phyloP scores from a whole-genome alignment of 2,888 invertebrate genomes.

The Lycophotia porphyrea region DNA sequence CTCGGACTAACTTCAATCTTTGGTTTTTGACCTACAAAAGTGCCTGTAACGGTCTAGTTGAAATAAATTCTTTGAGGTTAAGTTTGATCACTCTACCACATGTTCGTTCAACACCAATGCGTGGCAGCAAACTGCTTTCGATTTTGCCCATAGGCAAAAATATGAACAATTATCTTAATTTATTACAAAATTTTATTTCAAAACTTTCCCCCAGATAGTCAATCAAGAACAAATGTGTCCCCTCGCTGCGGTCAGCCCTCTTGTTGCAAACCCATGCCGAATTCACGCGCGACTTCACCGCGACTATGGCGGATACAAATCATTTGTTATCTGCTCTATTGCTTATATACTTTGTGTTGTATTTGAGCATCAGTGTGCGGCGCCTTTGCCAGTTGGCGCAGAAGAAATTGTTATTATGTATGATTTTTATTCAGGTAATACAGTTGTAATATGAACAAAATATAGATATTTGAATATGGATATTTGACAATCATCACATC shows the following conservation, averaged over 20 bases:
- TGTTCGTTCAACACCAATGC: background rate
- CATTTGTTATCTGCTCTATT: slow-evolving; percentile 75
- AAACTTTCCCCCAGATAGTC: slow-evolving; percentile 53
- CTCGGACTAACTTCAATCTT: too few relatives aligned
- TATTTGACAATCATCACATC: background rate
- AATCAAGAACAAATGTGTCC: slow-evolving; percentile 57
- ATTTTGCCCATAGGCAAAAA: background rate
- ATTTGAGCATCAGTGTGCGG: slow-evolving; percentile 61
- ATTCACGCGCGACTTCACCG: slow-evolving; percentile 69
- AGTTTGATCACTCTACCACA: background rate
- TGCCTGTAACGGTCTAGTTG: too few relatives aligned
- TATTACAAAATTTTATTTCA: slow-evolving; percentile 24
- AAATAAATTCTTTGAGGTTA: too few relatives aligned
- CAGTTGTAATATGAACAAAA: slow-evolving; percentile 2
- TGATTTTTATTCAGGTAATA: slow-evolving; percentile 25
- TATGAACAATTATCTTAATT: slow-evolving; percentile 1
- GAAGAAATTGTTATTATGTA: slow-evolving; percentile 39
- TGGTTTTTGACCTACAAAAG: too few relatives aligned
- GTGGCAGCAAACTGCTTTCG: background rate
- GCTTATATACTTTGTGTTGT: slow-evolving; percentile 65
- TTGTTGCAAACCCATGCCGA: slow-evolving; percentile 68
- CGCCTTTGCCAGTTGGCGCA: slow-evolving; percentile 57
- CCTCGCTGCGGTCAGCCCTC: slow-evolving; percentile 71
- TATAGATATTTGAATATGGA: too few relatives aligned
- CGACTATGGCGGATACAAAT: slow-evolving; percentile 70